Conservation (phyloP, 1,140 invertebrate genomes). For the Zaprionus capensis region DNA sequence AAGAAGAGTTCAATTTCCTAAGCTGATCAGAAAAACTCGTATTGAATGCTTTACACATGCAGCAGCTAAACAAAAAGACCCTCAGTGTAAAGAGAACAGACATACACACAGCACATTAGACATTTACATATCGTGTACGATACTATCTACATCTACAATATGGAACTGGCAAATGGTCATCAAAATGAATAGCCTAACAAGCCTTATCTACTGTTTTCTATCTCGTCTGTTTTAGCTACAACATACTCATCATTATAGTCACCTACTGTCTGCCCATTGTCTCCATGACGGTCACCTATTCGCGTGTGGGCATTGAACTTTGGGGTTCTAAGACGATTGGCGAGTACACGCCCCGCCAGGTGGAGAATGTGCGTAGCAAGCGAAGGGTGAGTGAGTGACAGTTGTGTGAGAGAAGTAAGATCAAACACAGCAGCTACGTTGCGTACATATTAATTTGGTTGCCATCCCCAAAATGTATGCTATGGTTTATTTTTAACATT, state of each 20-base stretch:
- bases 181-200: constrained; percentile 49
- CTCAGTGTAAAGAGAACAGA: neutral
- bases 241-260: constrained; percentile 93
- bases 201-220: constrained; percentile 35
- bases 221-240: constrained; percentile 88
- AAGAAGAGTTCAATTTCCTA: too few relatives aligned
- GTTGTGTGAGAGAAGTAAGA: neutral
- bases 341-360: constrained; percentile 94
- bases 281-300: constrained; percentile 96
- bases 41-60: neutral
- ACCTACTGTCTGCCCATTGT: constrained; percentile 97
- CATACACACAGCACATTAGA: neutral
- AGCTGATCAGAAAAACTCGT: too few relatives aligned
- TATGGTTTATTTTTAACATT: constrained; percentile 5
- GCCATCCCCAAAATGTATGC: constrained; percentile 12
- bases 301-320: constrained; percentile 94
- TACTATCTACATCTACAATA: neutral
- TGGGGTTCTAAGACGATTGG: constrained; percentile 98
- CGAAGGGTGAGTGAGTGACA: constrained; percentile 91
- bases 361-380: constrained; percentile 96
- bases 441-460: constrained; percentile 17
- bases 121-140: constrained; percentile 5
- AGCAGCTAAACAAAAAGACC: neutral
- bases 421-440: constrained; percentile 4
- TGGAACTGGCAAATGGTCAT: constrained; percentile 14